Percentiles rank a stretch among this genome's conserved stretches.
phyloP scores from a whole-genome alignment of 2,888 invertebrate species.

The Trachelus iudaicus region DNA sequence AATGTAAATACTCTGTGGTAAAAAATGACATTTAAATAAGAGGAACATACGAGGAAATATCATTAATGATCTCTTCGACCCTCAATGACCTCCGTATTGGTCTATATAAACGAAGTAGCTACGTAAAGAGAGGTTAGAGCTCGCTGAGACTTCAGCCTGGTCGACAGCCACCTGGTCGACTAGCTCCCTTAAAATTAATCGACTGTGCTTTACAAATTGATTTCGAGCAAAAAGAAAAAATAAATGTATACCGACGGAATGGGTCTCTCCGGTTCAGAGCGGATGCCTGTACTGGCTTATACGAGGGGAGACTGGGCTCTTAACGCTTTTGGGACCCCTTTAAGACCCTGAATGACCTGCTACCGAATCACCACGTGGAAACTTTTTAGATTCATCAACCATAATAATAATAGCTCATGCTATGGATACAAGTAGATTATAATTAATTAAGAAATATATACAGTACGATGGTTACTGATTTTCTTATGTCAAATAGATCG shows the following conservation, averaged over 20 bases:
- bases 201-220: conserved; percentile 54
- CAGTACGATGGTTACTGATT: background rate
- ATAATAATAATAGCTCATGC: background rate
- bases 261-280: conserved; percentile 32
- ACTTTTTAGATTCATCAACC: background rate
- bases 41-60: conserved; percentile 14
- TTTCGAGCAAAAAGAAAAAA: conserved; percentile 46
- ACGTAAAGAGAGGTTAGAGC: background rate
- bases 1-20: too few species aligned
- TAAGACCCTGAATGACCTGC: conserved; percentile 18
- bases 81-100: conserved; percentile 15
- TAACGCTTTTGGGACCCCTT: conserved; percentile 26
- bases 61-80: conserved; percentile 16
- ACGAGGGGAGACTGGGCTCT: conserved; percentile 1
- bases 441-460: background rate
- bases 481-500: background rate
- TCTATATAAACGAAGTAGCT: conserved; percentile 8
- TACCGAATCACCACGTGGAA: background rate
- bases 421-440: background rate
- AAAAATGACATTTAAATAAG: background rate
- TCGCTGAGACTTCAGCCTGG: background rate
- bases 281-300: conserved; percentile 25
- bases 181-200: conserved; percentile 46
- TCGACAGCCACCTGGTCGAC: conserved; percentile 37
- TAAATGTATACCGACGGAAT: conserved; percentile 19